Base-by-base conservation (phyloP, 30 jellyfish, hydroid and myxozoan genomes). In the Cassiopea andromeda region DNA sequence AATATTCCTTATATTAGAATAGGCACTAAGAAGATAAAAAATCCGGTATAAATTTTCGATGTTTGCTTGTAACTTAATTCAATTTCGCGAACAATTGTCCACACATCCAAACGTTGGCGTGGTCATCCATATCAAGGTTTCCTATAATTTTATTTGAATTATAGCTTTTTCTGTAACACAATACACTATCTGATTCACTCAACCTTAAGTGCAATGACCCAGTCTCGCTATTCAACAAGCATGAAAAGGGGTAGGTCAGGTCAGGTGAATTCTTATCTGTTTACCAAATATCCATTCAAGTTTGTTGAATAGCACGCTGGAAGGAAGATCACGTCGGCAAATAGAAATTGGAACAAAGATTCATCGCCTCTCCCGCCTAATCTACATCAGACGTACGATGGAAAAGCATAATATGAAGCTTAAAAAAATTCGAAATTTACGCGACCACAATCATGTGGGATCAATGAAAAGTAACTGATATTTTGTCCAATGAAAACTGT, bases 391-490 rank as follows among this genome's bases (percentile, higher is more conserved):
- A 83, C 76, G 48, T 44, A 46, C 77, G 83, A 44, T 78, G 80
- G 73, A 69, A 69, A 13, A 49, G 49, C 77, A 77, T 81, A 87
- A 69, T 77, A 49, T 49, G 76, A 47, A 38, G 90, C 87, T 87
- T 87, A 77, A 50, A 73, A 78, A 87, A 49, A 70, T n/a, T 70
- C 80, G 66, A 81, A 59, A 87, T 66, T 87, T 69, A 60, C 54
- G 79, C 77, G 86, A 87, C 94, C 94, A 60, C 94, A 87, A 80
- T 80, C 89, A 70, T 73, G 94, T 73, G 90, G 90, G 78, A 87
- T 87, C 86, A 70, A 78, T 73, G 50, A 43, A 38, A 46, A 77
- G 90, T 87, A 87, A 78, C 90, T 87, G 94, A 87, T 87, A 87
- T 78, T 67, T 87, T 77, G 85, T 87, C 83, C 77, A 49, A 78